Evolutionary conservation across 2,113 vertebrate genomes (phyloP).

Genomic region (Heterochromis multidens): DNA sequence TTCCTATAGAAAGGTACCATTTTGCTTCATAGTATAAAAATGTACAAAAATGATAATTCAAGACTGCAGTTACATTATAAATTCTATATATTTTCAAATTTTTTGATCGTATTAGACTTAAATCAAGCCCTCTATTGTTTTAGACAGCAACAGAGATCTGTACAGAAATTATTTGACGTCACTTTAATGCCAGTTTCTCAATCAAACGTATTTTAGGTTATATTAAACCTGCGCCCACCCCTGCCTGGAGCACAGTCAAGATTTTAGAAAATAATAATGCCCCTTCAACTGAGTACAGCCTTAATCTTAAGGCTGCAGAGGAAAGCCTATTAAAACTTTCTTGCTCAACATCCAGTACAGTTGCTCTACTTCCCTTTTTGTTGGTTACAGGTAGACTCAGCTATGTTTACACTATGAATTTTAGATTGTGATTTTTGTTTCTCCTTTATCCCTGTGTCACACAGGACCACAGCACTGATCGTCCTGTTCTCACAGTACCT

Average conservation of each 20-base stretch:
- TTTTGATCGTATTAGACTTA: too few relatives aligned
- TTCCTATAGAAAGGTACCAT: not conserved
- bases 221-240: not conserved
- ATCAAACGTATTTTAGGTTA: not conserved
- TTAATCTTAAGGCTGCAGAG: not conserved
- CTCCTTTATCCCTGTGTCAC: not conserved
- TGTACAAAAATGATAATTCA: not conserved
- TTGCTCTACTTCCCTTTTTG: not conserved
- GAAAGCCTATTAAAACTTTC: not conserved
- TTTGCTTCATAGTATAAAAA: not conserved
- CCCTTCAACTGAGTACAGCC: not conserved
- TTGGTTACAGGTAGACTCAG: not conserved
- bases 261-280: not conserved
- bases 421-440: not conserved
- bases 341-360: not conserved
- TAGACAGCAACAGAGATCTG: not conserved
- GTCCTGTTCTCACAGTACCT: constrained; percentile 96
- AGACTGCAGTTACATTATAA: not conserved
- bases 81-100: too few relatives aligned
- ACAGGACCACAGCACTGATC: constrained; percentile 88
- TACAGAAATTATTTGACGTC: not conserved
- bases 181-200: not conserved
- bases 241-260: not conserved
- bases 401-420: not conserved
- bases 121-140: not conserved